Evolutionary conservation across 2,797 vertebrate species (phyloP), one percentile per base, ranked within the genome.

Genomic region (Otus scops): DNA sequence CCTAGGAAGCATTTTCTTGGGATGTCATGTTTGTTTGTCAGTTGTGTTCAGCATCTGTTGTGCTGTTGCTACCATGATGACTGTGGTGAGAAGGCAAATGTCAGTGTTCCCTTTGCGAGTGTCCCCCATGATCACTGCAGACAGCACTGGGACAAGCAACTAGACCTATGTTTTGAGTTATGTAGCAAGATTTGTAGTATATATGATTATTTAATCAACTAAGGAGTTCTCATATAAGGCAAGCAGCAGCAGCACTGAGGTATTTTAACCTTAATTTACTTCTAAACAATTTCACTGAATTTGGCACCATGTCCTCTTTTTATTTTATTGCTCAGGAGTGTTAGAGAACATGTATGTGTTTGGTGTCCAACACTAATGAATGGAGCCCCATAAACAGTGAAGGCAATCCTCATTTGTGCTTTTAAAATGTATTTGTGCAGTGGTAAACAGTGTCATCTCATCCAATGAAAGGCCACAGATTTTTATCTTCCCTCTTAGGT

Each of bases 21-120:
- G 38, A 57, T 57, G 53, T 57, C 10, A 8, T 26, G 9, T 32
- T 56, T 74, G 4, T 54, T 56, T 60, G 30, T 51, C 19, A 11
- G 6, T 61, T 74, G 30, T 13, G 20, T 78, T 82, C 28, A 34
- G 20, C 22, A 21, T n/a, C 17, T 53, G 19, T 38, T 83, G 51
- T 0, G 0, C 26, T 63, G 38, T 67, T 82, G 63, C 43, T 75
- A 21, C 61, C 1, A 0, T 51, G 43, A 15, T 39, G 30, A 39
- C 50, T 83, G 57, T 26, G 73, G n/a, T 76, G 32, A 61, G 41
- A 86, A 53, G 53, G 13, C 9, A 4, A 63, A 77, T 13, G 34
- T 34, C 43, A 47, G 18, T 39, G 13, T 71, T 68, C 8, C 36
- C 5, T 53, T 68, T 4, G 1, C 27, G 23, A 14, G 23, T 15